Evolutionary conservation across 2,888 invertebrate genomes (phyloP), one percentile per base, ranked within the genome.

Genomic region (Tetrapedia diversipes): DNA sequence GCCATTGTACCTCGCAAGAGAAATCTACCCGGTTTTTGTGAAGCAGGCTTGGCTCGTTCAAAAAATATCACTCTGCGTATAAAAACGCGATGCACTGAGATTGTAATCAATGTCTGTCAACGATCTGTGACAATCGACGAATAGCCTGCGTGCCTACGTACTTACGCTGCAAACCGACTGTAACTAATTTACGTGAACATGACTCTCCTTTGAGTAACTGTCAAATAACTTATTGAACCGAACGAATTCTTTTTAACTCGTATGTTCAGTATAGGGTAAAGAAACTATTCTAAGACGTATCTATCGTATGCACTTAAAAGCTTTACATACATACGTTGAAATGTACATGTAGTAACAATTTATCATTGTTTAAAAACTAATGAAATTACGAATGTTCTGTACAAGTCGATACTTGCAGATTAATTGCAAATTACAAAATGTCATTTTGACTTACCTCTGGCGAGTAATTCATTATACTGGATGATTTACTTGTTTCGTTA

Each of bases 1-100:
- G 73, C 79, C 68, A 75, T 83, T 81, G 76, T 83, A 71, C 53
- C 47, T 16, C 57, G 60, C 54, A 47, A 66, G 49, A 67, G 47
- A 68, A 64, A 69, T 67, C 72, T 69, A 68, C 71, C 57, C 65
- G 65, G 77, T 78, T 78, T 81, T 53, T 65, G 54, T 56, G 59
- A 68, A 67, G 51, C 69, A 32, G 67, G 51, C 47, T 45, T 16
- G 39, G 39, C 54, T 60, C 49, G 37, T 59, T 71, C 57, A 41
- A 32, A 59, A 51, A 27, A 19, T 39, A 39, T 59, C 61, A 49
- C 45, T 47, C 39, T n/a, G 32, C 47, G 61, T 16, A 60, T 41
- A 54, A 51, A 68, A 65, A 59, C 53, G 47, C 63, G 69, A 73
- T 70, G 45, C 68, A 67, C 65, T 60, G 57, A 66, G 77, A 80